A percentile compares a stretch with the other conserved stretches of the same genome.
Evolutionary conservation across 2,888 invertebrate genomes (phyloP).

Genomic region (Rugalucina vietnamica): DNA sequence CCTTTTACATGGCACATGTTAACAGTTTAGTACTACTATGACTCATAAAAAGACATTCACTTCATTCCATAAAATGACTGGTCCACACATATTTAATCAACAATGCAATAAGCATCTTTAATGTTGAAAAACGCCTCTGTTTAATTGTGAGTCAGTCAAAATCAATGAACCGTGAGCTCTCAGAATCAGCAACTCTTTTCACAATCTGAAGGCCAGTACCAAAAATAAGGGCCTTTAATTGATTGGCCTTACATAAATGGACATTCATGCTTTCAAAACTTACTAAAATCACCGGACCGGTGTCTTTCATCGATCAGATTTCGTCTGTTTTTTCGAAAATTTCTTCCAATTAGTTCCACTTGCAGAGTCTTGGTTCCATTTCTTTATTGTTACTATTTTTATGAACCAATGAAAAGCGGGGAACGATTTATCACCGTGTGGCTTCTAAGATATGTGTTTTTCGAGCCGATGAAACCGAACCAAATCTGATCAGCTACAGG

Average conservation of each 20-base stretch:
- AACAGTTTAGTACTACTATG: too few relatives aligned
- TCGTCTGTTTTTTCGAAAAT: neutral
- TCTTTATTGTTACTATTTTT: neutral
- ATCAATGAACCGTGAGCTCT: neutral
- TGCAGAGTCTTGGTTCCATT: neutral
- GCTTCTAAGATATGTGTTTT: neutral
- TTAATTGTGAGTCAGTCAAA: neutral
- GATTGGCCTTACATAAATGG: neutral
- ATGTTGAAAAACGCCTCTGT: too few relatives aligned
- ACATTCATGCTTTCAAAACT: neutral
- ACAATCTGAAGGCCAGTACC: too few relatives aligned
- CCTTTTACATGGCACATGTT: too few relatives aligned
- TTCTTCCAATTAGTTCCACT: neutral
- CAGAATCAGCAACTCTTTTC: too few relatives aligned
- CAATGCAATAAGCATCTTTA: too few relatives aligned
- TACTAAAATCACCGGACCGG: neutral
- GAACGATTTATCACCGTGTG: neutral
- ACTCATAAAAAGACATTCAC: too few relatives aligned
- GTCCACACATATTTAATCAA: too few relatives aligned
- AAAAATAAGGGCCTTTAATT: neutral
- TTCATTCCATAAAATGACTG: too few relatives aligned
- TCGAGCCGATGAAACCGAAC: neutral
- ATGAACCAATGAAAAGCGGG: neutral
- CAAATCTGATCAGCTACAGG: neutral
- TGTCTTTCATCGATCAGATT: neutral